phyloP scores from a whole-genome alignment of 2,113 vertebrate genomes.

The Stegostoma tigrinum region DNA sequence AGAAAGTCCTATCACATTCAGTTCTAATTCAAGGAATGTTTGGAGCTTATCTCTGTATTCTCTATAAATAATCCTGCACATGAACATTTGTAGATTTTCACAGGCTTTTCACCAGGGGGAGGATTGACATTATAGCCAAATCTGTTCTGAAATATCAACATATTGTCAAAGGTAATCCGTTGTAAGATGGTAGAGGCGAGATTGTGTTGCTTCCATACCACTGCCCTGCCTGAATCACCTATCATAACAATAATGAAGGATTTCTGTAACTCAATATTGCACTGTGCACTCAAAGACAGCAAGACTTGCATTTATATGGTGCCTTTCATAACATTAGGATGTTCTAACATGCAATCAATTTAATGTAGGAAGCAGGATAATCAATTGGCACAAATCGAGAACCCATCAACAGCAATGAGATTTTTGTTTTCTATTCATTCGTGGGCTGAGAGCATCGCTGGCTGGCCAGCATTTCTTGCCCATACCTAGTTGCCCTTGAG shows the following conservation, averaged over 20 bases:
- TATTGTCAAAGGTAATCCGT: neutral
- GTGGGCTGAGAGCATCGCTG: no score
- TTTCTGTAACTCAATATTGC: neutral
- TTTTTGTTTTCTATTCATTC: no score
- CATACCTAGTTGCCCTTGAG: no score
- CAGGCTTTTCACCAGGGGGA: neutral
- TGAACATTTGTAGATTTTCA: neutral
- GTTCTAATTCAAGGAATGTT: neutral
- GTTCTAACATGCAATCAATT: neutral
- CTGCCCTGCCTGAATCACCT: neutral
- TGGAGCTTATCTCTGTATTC: neutral
- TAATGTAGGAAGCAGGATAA: neutral
- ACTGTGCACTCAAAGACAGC: neutral
- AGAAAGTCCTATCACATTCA: neutral
- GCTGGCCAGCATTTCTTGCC: no score
- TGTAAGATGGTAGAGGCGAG: neutral
- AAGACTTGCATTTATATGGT: neutral
- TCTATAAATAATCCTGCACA: neutral
- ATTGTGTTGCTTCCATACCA: neutral
- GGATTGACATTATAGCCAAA: neutral
- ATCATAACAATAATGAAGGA: neutral
- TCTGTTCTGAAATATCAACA: neutral
- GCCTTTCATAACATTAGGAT: neutral
- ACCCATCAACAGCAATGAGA: neutral
- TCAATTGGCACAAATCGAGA: neutral